Base-by-base conservation (phyloP, 2,113 vertebrate genomes). In the Ceratotherium simum region DNA sequence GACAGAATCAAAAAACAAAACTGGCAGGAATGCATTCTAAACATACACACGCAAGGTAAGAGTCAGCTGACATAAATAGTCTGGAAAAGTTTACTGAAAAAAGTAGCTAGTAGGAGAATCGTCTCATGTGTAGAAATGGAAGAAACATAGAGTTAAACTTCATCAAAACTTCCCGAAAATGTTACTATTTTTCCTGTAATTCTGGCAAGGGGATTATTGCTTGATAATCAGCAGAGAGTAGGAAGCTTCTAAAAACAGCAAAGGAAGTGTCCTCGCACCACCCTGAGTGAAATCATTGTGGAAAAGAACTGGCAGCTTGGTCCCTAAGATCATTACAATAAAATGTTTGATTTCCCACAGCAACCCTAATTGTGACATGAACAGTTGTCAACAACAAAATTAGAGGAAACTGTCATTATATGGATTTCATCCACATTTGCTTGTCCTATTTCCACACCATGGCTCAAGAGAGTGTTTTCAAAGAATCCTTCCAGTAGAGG, bases 281-380 rank as follows among this genome's bases (percentile, higher is more conserved):
- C 39, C 56, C 51, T 42, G 58, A 92, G 29, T 72, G 86, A 90
- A 97, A 51, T 86, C 95, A 69, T 83, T 42, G 42, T 78, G 96
- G 87, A 25, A 60, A 83, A 86, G 42, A 65, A 17, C 5, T 29
- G 48, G 60, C 76, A 56, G 14, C n/a, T 64, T 11, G 0, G 39
- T 96, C 97, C 96, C 97, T 78, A 76, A 94, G 78, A 95, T 97
- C 96, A 97, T 98, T 98, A 97, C 65, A 76, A 90, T 54, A 36
- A 84, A 67, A 65, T 62, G 75, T 97, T 84, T 92, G 80, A 94
- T 97, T 97, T 97, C 97, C 96, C 96, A 82, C 4, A 16, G 87
- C 96, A 92, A 51, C 29, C 65, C 65, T 96, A 84, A 95, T 29
- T 93, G 94, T 95, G 92, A 88, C 94, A 78, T 48, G 92, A 95